A percentile compares a stretch with the other conserved stretches of the same genome.
Conservation (phyloP, 2,797 vertebrate genomes). For the Sebastes cheni region DNA sequence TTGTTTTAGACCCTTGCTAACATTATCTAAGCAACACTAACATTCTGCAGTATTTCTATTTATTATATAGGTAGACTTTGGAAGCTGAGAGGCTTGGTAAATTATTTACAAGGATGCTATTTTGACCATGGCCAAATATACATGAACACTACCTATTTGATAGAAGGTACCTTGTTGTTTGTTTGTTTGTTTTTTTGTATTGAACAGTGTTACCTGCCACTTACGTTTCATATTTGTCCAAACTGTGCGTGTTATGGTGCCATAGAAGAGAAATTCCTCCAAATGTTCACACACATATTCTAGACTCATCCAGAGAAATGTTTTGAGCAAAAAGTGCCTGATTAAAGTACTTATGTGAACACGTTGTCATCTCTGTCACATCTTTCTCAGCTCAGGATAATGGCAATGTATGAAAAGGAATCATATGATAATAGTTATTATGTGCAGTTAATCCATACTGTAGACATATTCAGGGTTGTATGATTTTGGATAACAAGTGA, state of each 20-base stretch:
- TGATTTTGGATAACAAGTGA: not conserved
- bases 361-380: conserved; percentile 16
- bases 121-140: conserved; percentile 58
- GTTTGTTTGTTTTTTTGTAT: conserved; percentile 41
- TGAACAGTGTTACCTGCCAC: conserved; percentile 51
- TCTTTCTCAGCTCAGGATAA: conserved; percentile 5
- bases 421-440: not conserved
- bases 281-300: conserved; percentile 47
- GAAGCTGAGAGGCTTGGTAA: conserved; percentile 40
- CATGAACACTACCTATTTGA: conserved; percentile 60
- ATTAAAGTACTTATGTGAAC: conserved; percentile 81
- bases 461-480: not conserved
- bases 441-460: not conserved
- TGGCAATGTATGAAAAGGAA: not conserved
- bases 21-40: conserved; percentile 44
- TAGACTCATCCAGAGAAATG: conserved; percentile 52
- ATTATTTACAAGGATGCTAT: conserved; percentile 50
- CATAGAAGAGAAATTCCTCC: conserved; percentile 38
- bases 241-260: conserved; percentile 38
- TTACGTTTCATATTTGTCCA: conserved; percentile 27
- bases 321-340: conserved; percentile 82
- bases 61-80: conserved; percentile 48
- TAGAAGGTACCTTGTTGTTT: conserved; percentile 51
- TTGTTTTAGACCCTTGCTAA: conserved; percentile 29
- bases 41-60: conserved; percentile 48